phyloP scores from a whole-genome alignment of 2,888 invertebrate species.

The Microdon myrmicae region DNA sequence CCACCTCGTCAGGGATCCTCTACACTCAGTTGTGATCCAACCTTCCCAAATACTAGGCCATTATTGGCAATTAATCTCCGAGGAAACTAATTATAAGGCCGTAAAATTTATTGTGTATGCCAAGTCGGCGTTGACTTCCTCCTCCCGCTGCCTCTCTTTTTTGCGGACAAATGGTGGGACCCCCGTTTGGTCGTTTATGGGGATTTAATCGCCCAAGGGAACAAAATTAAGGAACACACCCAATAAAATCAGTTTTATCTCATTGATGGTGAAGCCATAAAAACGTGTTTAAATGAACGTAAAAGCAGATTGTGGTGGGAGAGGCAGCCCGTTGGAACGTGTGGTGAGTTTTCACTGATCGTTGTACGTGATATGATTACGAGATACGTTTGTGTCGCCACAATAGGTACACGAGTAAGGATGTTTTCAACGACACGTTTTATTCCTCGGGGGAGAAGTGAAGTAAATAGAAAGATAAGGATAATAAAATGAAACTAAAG shows the following conservation, averaged over 20 bases:
- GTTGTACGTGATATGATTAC: conserved; percentile 7
- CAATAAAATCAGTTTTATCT: conserved; percentile 48
- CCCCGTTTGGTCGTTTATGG: conserved; percentile 41
- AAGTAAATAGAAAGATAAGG: too few species aligned
- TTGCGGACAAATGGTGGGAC: conserved; percentile 18
- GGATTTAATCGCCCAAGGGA: conserved; percentile 45
- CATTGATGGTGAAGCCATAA: conserved; percentile 40
- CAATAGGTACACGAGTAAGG: background rate
- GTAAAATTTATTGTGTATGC: conserved; percentile 30
- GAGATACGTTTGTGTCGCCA: background rate
- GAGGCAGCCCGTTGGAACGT: conserved; percentile 1
- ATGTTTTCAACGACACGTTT: background rate
- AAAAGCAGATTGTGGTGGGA: conserved; percentile 22
- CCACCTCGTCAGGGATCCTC: too few species aligned
- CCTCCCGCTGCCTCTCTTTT: too few species aligned
- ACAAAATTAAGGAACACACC: conserved; percentile 50
- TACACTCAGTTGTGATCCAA: too few species aligned
- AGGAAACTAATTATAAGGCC: conserved; percentile 39
- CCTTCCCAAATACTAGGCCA: too few species aligned
- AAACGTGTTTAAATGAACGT: conserved; percentile 45
- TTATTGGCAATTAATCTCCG: conserved; percentile 40
- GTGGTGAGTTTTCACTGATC: conserved; percentile 9
- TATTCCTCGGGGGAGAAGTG: background rate
- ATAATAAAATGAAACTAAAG: conserved; percentile 6
- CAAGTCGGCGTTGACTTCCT: too few species aligned